Evolutionary conservation across 2,797 vertebrate genomes (phyloP), one percentile per base, ranked within the genome.

Genomic region (Notolabrus celidotus): DNA sequence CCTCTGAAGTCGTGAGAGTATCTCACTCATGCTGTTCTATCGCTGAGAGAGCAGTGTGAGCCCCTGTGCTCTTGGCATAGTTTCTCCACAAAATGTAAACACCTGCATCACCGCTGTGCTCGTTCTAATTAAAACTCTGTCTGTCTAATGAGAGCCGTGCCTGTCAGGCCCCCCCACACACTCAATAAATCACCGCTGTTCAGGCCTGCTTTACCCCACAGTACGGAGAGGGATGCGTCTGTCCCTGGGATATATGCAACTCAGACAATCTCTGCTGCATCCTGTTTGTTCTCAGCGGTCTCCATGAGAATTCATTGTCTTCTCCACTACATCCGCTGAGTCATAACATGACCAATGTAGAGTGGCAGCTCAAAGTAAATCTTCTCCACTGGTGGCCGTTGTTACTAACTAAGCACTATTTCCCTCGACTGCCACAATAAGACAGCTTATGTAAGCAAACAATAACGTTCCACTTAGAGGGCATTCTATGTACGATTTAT

Each of bases 111-210:
- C 82, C 70, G 84, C 85, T 76, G 78, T 41, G 79, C 78, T 89
- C 80, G 62, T 34, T 63, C 89, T 92, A 90, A 92, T 93, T 93
- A 93, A 91, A 91, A 89, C 82, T 81, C 83, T 85, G 89, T 87
- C 88, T 82, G 88, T 88, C 87, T 93, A 92, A 93, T 90, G 87
- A 94, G 92, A 91, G 84, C 75, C 50, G 72, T 83, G 82, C 82
- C 87, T 91, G 92, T 92, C 92, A 88, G 87, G 80, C 55, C 76
- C 77, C 85, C 87, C 71, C 72, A 73, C 80, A 67, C 79, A 68
- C 81, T 89, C 85, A 90, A 93, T 94, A 93, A 93, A 94, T 93
- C 92, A 92, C 80, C 42, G 51, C 84, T 87, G 82, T 66, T 81
- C 86, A 77, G 86, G 78, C 76, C 84, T 56, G 74, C 82, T 88